Evolutionary conservation across 2,797 vertebrate genomes (phyloP), one percentile per base, ranked within the genome.

Genomic region (Poliocrania exsul): DNA sequence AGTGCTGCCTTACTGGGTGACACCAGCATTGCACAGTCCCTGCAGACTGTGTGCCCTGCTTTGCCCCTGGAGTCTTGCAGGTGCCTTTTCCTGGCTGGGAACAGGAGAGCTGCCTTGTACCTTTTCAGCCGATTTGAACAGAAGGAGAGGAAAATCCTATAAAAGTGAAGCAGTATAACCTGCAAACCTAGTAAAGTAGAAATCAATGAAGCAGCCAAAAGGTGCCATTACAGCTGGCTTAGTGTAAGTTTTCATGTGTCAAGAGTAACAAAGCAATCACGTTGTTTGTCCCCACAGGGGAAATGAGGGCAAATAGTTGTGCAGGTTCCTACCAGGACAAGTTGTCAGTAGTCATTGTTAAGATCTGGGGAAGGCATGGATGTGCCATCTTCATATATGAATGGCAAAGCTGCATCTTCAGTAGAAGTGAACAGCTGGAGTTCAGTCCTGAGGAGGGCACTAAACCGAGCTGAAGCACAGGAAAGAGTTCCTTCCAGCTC

Each of bases 121-220:
- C 51, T 85, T 86, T 70, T 17, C 67, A 64, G 73, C 6, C 31
- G 2, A 3, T 79, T 84, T 60, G 46, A 56, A 58, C 9, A 1
- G 51, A 53, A 90, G 54, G 44, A 25, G 54, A 57, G 73, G 47
- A 92, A 78, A 96, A 75, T 67, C 78, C 84, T 65, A 2, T 77
- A 77, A 50, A 70, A 79, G 44, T 28, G 40, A 60, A 56, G 71
- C 33, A 50, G n/a, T 51, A 62, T 83, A 83, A 93, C 86, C 82
- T 85, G 61, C 40, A 92, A 87, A 87, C 80, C 58, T 67, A 33
- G 67, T 67, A 82, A 95, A 95, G 81, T 77, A 84, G 75, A 96
- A 96, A 96, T 95, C 93, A 90, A 82, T 94, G 92, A 64, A 81
- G 75, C 61, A 93, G 89, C 80, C 83, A 78, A 91, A 92, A 94